Base-by-base conservation (phyloP, 2,113 vertebrate species). In the Ardeotis arabs region DNA sequence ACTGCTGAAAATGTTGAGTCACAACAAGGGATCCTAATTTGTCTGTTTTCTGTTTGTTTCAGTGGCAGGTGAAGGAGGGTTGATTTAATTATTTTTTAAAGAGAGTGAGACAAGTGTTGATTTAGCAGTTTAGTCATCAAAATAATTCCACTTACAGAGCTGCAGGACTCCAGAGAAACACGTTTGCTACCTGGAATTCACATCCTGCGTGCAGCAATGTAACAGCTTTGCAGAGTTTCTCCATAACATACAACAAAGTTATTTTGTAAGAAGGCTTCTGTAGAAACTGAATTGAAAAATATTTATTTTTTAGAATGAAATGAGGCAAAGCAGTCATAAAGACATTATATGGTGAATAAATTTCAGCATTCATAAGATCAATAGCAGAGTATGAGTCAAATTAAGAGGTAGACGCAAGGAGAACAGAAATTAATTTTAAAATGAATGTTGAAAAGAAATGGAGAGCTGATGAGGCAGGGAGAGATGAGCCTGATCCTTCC, bases 21-120 rank as follows among this genome's bases (percentile, higher is more conserved):
- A 95, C 69, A 77, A 89, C 70, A 89, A 87, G 55, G 35, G 37
- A 89, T 81, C 44, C 60, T 87, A 62, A 89, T 88, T 77, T 85
- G 45, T 87, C 91, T 96, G 87, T 87, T 96, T 95, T 82, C 77
- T 96, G 56, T 96, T 94, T 95, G 81, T 89, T 96, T 95, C 94
- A 50, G 66, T 69, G 74, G 58, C 84, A 96, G 93, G 67, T 93
- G 87, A 93, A 95, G 62, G 70, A 76, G 29, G 21, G 19, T 63
- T 94, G 74, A 72, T 94, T 96, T 96, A 93, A 91, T 90, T 89
- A 68, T 93, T 94, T 95, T 91, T 95, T 91, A 91, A 91, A 82
- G 67, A 82, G 45, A 77, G 28, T 44, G 78, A 94, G 90, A 89
- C 78, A 77, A 95, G 84, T 85, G 92, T 95, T 92, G 87, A 87